These are phyloP conservation scores for Florisuga fusca DNA, from an alignment of 2,797 vertebrate species.

Conservation along the genomic window DNA sequence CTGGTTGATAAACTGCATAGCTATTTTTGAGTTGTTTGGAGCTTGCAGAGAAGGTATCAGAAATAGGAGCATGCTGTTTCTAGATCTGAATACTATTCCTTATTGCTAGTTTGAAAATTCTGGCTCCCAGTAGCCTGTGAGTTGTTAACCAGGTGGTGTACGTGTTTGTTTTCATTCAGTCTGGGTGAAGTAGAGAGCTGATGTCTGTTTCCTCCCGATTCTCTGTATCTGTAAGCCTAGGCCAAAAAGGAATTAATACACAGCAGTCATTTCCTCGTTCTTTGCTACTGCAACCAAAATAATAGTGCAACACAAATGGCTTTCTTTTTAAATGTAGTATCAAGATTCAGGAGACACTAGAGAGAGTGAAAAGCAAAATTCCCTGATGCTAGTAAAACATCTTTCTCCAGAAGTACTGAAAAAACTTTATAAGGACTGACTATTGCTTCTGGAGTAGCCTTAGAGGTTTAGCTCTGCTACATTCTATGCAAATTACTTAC, in stretches of 20 bases:
- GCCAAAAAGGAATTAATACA: not conserved
- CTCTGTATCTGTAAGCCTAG: not conserved
- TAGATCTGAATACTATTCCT: not conserved
- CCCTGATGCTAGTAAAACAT: not conserved
- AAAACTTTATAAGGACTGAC: not conserved
- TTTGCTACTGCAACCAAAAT: not conserved
- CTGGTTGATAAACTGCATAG: not conserved
- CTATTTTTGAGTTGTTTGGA: not conserved
- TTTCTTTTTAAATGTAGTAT: not conserved
- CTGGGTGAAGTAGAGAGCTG: not conserved
- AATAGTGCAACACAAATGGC: not conserved
- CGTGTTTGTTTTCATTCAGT: not conserved
- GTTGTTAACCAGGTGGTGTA: not conserved
- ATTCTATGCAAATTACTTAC: not conserved
- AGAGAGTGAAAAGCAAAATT: not conserved
- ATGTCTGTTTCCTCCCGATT: not conserved
- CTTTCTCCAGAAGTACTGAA: not conserved
- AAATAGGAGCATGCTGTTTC: not conserved
- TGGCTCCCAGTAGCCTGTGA: not conserved
- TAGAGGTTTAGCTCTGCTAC: not conserved
- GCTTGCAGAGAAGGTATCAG: not conserved
- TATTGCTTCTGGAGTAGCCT: not conserved
- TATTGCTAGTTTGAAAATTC: not conserved
- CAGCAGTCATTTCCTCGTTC: not conserved
- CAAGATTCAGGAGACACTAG: not conserved